Percentiles rank a stretch among this genome's conserved stretches.
These are phyloP conservation scores for Napeogenes inachia DNA, from an alignment of 2,888 invertebrate species.

Conservation along the genomic window DNA sequence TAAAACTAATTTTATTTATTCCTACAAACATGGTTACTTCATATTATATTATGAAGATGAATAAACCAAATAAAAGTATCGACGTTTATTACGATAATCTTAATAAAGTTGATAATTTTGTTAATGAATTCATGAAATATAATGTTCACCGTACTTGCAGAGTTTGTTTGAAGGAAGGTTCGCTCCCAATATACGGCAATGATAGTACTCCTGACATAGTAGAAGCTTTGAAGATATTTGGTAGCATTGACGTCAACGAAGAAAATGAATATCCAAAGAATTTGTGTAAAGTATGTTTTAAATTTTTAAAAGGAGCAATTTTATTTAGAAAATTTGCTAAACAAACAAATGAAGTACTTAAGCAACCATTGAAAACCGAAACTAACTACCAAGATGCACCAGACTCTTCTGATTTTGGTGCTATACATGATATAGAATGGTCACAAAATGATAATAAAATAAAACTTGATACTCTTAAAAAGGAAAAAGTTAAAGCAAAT, in stretches of 20 bases:
- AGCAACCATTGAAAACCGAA: slow-evolving; percentile 35
- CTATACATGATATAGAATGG: too few relatives aligned
- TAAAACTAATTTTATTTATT: too few relatives aligned
- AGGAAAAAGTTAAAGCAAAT: slow-evolving; percentile 22
- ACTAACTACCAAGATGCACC: slow-evolving; percentile 16
- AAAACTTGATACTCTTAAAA: background rate
- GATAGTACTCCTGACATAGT: slow-evolving; percentile 37
- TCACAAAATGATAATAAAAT: slow-evolving; percentile 7
- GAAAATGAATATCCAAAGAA: slow-evolving; percentile 47
- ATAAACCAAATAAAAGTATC: slow-evolving; percentile 26
- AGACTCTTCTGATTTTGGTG: slow-evolving; percentile 25
- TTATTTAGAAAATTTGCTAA: slow-evolving; percentile 52
- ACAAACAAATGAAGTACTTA: slow-evolving; percentile 45
- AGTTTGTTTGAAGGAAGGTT: slow-evolving; percentile 52
- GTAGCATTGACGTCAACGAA: slow-evolving; percentile 42
- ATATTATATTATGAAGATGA: slow-evolving; percentile 37
- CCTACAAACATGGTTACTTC: slow-evolving; percentile 36
- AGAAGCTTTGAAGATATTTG: slow-evolving; percentile 46
- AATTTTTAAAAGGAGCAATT: slow-evolving; percentile 49
- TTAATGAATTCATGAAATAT: slow-evolving; percentile 6
- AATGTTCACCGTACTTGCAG: slow-evolving; percentile 40
- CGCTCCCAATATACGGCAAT: slow-evolving; percentile 41
- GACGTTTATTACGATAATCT: slow-evolving; percentile 29
- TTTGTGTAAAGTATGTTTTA: slow-evolving; percentile 50
- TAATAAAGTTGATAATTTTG: slow-evolving; percentile 11